These are phyloP conservation scores for Leptinotarsa peninsularis DNA, from an alignment of 2,888 invertebrate genomes.

Conservation along the genomic window DNA sequence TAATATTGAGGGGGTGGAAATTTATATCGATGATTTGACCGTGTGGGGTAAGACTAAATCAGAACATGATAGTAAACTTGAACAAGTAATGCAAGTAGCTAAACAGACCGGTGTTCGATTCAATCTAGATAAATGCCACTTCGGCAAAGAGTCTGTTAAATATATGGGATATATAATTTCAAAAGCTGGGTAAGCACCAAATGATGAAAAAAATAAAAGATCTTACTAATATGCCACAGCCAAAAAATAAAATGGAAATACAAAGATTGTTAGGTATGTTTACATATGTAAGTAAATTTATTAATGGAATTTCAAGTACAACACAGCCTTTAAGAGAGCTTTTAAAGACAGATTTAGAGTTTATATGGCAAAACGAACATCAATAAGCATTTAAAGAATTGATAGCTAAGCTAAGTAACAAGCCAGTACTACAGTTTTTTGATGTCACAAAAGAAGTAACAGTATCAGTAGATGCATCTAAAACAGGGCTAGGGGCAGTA, in stretches of 20 bases:
- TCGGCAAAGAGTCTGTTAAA: constrained; percentile 5
- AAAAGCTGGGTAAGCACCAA: constrained; percentile 1
- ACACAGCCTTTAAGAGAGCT: constrained; percentile 45
- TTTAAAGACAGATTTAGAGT: constrained; percentile 41
- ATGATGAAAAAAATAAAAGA: constrained; percentile 27
- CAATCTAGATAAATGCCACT: constrained; percentile 8
- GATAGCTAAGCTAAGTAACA: constrained; percentile 29
- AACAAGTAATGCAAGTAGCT: too few species aligned
- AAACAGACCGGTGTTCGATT: background rate
- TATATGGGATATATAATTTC: constrained; percentile 46
- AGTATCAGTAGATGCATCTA: constrained; percentile 50
- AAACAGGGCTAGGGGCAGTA: constrained; percentile 50
- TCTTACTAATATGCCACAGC: constrained; percentile 44
- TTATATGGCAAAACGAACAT: constrained; percentile 26
- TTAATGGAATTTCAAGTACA: constrained; percentile 49
- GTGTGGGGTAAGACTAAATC: too few species aligned
- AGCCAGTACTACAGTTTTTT: constrained; percentile 45
- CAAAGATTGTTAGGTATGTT: constrained; percentile 45
- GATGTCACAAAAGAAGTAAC: constrained; percentile 39
- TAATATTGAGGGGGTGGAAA: too few species aligned
- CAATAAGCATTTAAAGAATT: constrained; percentile 27
- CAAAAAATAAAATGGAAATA: constrained; percentile 49
- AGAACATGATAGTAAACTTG: too few species aligned
- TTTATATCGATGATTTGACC: too few species aligned
- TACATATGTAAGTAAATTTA: constrained; percentile 51